Conservation (phyloP, 92 coral and sea anemone species). For the Metridium senile region DNA sequence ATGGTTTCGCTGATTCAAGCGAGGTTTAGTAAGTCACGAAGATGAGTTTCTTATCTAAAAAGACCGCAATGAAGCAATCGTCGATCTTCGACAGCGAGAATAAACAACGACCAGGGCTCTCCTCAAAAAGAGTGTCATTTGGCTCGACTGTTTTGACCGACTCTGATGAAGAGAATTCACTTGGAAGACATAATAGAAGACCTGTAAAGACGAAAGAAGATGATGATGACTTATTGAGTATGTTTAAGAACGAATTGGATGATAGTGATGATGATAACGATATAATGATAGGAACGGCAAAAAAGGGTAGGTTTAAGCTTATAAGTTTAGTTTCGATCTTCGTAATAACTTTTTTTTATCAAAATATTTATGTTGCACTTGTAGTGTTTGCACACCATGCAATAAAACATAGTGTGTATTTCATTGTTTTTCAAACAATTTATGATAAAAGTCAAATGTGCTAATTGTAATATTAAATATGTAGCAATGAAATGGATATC, state of each 20-base stretch:
- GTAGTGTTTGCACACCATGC: too few species aligned
- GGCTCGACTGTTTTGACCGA: slow-evolving; percentile 44
- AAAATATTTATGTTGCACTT: not conserved
- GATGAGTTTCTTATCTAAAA: slow-evolving; percentile 49
- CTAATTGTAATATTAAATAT: too few species aligned
- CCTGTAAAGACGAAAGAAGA: slow-evolving; percentile 25
- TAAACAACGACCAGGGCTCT: slow-evolving; percentile 10
- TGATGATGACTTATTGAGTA: slow-evolving; percentile 51
- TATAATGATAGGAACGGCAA: slow-evolving; percentile 15
- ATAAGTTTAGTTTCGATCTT: not conserved
- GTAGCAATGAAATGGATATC: too few species aligned
- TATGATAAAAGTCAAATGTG: too few species aligned
- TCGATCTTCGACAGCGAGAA: slow-evolving; percentile 46
- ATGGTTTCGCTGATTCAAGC: not conserved
- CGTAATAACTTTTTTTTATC: not conserved
- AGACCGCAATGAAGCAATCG: slow-evolving; percentile 71
- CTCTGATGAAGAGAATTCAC: slow-evolving; percentile 76
- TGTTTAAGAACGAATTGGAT: slow-evolving; percentile 32
- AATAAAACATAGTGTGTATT: not conserved
- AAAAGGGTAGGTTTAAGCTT: slow-evolving; percentile 9
- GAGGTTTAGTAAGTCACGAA: slow-evolving; percentile 6
- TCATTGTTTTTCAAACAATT: too few species aligned
- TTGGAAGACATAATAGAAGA: slow-evolving; percentile 59
- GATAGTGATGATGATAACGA: slow-evolving; percentile 21
- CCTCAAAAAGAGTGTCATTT: slow-evolving; percentile 74